Evolutionary conservation across 2,113 vertebrate species (phyloP).

Genomic region (Polyodon spathula): DNA sequence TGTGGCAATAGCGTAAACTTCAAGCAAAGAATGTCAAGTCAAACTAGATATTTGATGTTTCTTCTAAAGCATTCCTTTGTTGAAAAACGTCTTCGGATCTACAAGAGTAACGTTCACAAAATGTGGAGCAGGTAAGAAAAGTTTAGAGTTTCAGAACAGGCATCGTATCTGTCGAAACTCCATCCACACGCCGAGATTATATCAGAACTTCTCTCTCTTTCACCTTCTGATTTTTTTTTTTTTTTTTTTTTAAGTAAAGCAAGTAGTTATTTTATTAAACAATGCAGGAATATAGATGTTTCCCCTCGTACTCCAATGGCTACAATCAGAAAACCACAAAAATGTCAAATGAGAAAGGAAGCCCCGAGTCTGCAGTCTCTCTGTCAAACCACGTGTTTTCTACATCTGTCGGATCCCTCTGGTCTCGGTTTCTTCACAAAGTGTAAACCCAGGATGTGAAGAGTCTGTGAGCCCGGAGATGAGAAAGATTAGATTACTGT

Average conservation of each 20-base stretch:
- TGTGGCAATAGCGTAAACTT: slow-evolving; percentile 30
- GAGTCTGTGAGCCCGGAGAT: slow-evolving; percentile 33
- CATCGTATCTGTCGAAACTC: no score
- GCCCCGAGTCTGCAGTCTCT: slow-evolving; percentile 32
- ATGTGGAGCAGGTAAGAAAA: no score
- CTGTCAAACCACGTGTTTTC: slow-evolving; percentile 50
- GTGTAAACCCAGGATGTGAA: slow-evolving; percentile 25
- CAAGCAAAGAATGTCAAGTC: slow-evolving; percentile 32
- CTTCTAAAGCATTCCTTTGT: slow-evolving; percentile 46
- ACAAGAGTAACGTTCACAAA: no score
- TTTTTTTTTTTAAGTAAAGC: slow-evolving; percentile 10
- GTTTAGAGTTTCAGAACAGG: no score
- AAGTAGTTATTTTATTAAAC: slow-evolving; percentile 5
- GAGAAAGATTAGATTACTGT: slow-evolving; percentile 39
- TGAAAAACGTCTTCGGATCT: no score
- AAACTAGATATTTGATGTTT: slow-evolving; percentile 43
- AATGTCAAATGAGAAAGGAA: slow-evolving; percentile 39
- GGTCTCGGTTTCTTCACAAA: slow-evolving; percentile 20
- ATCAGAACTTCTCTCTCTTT: neutral
- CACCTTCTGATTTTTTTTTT: neutral
- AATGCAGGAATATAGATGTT: slow-evolving; percentile 31
- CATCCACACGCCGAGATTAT: neutral
- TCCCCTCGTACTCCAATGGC: slow-evolving; percentile 21
- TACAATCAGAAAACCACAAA: slow-evolving; percentile 26
- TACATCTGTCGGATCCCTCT: slow-evolving; percentile 32